Percentiles rank a stretch among this genome's conserved stretches.
phyloP scores from a whole-genome alignment of 2,113 vertebrate species.

The Taxidea taxus region DNA sequence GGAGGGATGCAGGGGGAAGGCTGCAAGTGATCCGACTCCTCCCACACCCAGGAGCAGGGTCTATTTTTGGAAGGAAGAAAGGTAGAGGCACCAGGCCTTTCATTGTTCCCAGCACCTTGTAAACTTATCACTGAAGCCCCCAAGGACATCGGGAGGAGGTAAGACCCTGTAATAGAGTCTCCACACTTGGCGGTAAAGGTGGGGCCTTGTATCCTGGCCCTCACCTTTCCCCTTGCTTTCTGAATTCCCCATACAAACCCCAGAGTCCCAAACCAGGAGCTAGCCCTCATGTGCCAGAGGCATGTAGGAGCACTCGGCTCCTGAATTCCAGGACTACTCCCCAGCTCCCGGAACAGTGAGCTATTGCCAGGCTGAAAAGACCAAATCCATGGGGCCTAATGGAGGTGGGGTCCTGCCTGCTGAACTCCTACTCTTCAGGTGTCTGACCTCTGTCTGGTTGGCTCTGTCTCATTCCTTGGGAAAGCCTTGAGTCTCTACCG shows the following conservation, averaged over 20 bases:
- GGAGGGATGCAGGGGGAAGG: background rate
- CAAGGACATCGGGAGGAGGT: background rate
- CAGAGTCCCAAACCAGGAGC: background rate
- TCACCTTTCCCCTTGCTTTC: background rate
- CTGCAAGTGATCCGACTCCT: background rate
- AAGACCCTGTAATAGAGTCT: background rate
- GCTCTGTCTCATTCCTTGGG: background rate
- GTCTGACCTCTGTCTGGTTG: background rate
- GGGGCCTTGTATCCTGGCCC: background rate
- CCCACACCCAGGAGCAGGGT: background rate
- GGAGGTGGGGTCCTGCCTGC: background rate
- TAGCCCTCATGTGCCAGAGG: background rate
- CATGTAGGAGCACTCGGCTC: background rate
- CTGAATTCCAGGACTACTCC: background rate
- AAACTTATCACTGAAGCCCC: background rate
- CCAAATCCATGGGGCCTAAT: background rate
- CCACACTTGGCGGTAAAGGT: background rate
- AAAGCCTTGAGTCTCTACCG: background rate
- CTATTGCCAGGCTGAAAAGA: background rate
- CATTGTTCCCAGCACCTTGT: background rate
- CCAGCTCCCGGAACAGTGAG: background rate
- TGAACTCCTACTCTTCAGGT: background rate
- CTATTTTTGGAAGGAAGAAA: constrained; percentile 57
- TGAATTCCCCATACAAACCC: background rate
- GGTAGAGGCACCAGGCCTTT: background rate